These are phyloP conservation scores for Hoplias malabaricus DNA, from an alignment of 2,113 vertebrate genomes.

Conservation along the genomic window DNA sequence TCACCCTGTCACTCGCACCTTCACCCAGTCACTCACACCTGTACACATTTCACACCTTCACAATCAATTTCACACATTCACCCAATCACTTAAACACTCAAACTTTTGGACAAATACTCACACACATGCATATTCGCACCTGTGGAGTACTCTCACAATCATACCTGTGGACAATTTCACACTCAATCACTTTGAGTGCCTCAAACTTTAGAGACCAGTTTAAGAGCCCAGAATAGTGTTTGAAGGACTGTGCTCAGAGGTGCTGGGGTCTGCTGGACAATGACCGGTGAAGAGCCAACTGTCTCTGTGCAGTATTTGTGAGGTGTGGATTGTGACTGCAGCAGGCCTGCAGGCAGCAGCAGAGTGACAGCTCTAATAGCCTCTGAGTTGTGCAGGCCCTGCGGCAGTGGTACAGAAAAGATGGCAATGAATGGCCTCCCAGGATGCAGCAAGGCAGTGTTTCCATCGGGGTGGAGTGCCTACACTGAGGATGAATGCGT, in stretches of 20 bases:
- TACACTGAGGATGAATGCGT: background rate
- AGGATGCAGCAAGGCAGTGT: conserved; percentile 18
- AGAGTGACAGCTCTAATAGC: conserved; percentile 24
- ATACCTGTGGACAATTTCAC: no score
- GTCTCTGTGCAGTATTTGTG: background rate
- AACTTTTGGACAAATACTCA: no score
- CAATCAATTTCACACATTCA: no score
- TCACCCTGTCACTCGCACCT: no score
- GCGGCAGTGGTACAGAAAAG: background rate
- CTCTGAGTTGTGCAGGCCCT: background rate
- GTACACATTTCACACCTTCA: no score
- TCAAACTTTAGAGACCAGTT: background rate
- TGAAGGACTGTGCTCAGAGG: background rate
- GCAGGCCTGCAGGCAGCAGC: conserved; percentile 5
- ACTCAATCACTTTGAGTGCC: background rate
- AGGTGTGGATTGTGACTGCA: background rate
- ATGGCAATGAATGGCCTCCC: conserved; percentile 27
- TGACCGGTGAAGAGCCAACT: background rate
- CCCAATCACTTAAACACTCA: no score
- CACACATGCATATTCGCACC: no score
- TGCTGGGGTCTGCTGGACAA: background rate
- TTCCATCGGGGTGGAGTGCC: background rate
- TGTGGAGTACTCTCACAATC: no score
- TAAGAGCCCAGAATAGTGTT: background rate
- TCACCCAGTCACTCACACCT: no score